Base-by-base conservation (phyloP, 1,140 invertebrate genomes). In the Alviniconcha marisindica region DNA sequence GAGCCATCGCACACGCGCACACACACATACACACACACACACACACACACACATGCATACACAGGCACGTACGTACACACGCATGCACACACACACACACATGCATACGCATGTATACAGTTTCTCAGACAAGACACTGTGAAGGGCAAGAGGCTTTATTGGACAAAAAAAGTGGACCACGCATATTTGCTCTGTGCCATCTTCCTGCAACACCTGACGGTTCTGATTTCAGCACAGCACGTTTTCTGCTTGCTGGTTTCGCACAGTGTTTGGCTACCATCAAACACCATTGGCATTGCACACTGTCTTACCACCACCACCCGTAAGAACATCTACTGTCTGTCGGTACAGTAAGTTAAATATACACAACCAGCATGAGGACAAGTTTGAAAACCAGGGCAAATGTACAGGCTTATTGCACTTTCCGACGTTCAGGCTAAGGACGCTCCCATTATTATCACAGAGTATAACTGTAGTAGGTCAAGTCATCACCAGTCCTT, bases 311-410 rank as follows among this genome's bases (percentile, higher is more conserved):
- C 63, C 28, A 28, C 21, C 69, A 71, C 36, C 36, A 38, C 33
- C 44, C 18, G 44, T 48, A 10, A 10, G 5, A 18, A 10, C 18
- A 10, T 48, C 69, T 15, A 71, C 15, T 18, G 28, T 40, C 69
- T 40, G 36, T 71, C 36, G 28, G 69, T 40, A 71, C 69, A 71
- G 21, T 1, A 40, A 31, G 31, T 33, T 18, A 38, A 76, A 51
- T 51, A 51, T 40, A 76, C 73, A 76, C 73, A 76, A 76, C 73
- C 73, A 51, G 15, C 40, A 76, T 76, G 73, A 76, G 73, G 73
- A 76, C 73, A 76, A 76, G 42, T 76, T 48, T 51, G 3, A 76
- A 7, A 42, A 51, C 5, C 44, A 18, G 44, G 42, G 73, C 73
- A 76, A 36, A 44, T 28, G 71, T 42, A 74, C 38, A 74, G 71